Base-by-base conservation (phyloP, 64 coral and sea anemone genomes). In the Actinia equina region DNA sequence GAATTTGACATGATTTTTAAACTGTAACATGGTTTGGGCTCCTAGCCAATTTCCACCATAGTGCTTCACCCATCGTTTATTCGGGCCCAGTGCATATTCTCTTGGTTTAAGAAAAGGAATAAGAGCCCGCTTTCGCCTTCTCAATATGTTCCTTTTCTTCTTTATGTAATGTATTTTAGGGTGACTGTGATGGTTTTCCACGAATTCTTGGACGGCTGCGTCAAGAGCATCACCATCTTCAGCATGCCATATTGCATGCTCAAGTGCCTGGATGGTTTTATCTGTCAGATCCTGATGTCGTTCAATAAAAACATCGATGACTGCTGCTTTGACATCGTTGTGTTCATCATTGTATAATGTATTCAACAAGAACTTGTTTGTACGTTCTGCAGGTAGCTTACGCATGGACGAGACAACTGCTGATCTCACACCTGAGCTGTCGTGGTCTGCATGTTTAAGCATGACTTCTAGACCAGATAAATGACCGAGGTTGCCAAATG, bases 401-500 rank as follows among this genome's bases (percentile, higher is more conserved):
- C 93, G 87, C 93, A 98, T 88, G 44, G 93, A 93, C 18, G 88
- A 90, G 27, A 87, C 91, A 8, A 94, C 93, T 16, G 90, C 90
- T 87, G 90, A 92, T 45, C 96, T 87, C n/a, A 98, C 94, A 22
- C 87, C 93, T 64, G 96, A 98, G 59, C 89, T 95, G 52, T 98
- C 93, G 76, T 98, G 93, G 52, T 98, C 57, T 20, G 82, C 76
- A 69, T 98, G 96, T 74, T 85, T 42, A 9, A 98, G 59, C 78
- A 98, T 92, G 6, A 92, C 84, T 13, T 89, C 84, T 64, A 98
- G 83, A 44, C 89, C 93, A 60, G 93, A 92, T 43, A 86, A 83
- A 83, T 98, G 96, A 30, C 96, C 96, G 37, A 98, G 88, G 77
- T 98, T 98, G 18, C 96, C 93, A 67, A 98, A 95, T 20, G 96